Conservation (phyloP, 1,140 invertebrate species). For the Drosophila bocqueti region DNA sequence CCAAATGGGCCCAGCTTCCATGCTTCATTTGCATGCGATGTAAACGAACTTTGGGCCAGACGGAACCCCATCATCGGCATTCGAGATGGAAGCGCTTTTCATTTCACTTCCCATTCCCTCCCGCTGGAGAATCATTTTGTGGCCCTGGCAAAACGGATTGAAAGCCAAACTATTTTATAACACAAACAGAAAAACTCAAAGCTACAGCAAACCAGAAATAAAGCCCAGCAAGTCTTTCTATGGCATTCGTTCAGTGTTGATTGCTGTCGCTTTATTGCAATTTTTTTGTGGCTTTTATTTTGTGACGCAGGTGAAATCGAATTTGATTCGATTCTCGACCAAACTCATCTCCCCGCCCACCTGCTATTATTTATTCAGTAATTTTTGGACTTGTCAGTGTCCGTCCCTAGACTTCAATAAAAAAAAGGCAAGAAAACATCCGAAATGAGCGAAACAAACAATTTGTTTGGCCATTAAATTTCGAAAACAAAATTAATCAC, state of each 20-base stretch:
- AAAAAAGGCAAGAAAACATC: background rate
- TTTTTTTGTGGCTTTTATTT: conserved; percentile 45
- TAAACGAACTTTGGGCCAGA: conserved; percentile 62
- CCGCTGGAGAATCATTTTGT: conserved; percentile 20
- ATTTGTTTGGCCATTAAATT: conserved; percentile 28
- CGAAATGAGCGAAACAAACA: conserved; percentile 13
- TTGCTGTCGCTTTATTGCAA: conserved; percentile 16
- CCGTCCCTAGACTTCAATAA: background rate
- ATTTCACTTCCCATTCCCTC: conserved; percentile 15
- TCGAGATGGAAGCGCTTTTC: conserved; percentile 26
- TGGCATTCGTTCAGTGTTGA: conserved; percentile 8
- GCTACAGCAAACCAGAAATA: conserved; percentile 12
- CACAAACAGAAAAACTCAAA: conserved; percentile 15
- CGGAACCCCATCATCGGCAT: conserved; percentile 7
- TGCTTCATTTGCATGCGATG: conserved; percentile 53
- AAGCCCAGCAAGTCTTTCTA: conserved; percentile 48
- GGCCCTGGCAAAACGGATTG: background rate
- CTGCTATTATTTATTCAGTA: conserved; percentile 20
- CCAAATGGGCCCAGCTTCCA: conserved; percentile 14
- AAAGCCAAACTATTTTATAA: conserved; percentile 33
- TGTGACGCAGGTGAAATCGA: conserved; percentile 71
- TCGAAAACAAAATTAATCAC: conserved; percentile 20
- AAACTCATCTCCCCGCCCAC: conserved; percentile 4
- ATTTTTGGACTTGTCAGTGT: conserved; percentile 24
- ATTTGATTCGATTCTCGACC: conserved; percentile 25